A percentile compares a stretch with the other conserved stretches of the same genome.
Conservation (phyloP, 2,113 vertebrate genomes). For the Pogonocichla stellata region DNA sequence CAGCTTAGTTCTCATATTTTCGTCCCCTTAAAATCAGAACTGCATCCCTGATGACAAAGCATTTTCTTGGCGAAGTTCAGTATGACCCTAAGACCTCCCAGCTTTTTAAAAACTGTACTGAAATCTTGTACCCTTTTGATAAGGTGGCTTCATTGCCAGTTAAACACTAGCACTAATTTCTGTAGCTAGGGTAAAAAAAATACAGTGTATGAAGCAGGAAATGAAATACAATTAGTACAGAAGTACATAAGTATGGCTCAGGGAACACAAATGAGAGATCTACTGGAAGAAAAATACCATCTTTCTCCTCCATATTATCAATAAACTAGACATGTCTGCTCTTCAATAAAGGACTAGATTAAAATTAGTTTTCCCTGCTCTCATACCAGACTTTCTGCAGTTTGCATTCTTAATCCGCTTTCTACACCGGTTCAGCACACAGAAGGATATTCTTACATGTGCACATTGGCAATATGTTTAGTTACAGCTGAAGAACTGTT, state of each 20-base stretch:
- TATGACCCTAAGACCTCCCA: not conserved
- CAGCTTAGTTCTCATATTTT: not conserved
- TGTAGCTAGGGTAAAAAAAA: not conserved
- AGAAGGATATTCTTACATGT: not conserved
- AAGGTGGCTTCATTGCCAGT: not conserved
- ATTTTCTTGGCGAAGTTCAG: not conserved
- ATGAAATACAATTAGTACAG: not conserved
- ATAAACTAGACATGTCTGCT: not conserved
- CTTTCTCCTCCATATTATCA: not conserved
- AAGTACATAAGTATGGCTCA: not conserved
- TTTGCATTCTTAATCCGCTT: not conserved
- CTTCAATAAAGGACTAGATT: not conserved
- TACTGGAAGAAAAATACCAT: not conserved
- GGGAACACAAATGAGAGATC: not conserved
- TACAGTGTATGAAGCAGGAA: not conserved
- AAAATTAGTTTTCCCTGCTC: not conserved
- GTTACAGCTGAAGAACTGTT: not conserved
- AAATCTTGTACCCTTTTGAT: not conserved
- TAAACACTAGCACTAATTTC: not conserved
- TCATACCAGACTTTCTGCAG: not conserved
- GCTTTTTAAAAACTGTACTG: not conserved
- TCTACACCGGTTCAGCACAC: not conserved
- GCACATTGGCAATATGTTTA: not conserved
- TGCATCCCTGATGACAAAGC: not conserved
- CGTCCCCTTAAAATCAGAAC: not conserved